phyloP scores from a whole-genome alignment of 2,888 invertebrate species.

The Tillus elongatus region DNA sequence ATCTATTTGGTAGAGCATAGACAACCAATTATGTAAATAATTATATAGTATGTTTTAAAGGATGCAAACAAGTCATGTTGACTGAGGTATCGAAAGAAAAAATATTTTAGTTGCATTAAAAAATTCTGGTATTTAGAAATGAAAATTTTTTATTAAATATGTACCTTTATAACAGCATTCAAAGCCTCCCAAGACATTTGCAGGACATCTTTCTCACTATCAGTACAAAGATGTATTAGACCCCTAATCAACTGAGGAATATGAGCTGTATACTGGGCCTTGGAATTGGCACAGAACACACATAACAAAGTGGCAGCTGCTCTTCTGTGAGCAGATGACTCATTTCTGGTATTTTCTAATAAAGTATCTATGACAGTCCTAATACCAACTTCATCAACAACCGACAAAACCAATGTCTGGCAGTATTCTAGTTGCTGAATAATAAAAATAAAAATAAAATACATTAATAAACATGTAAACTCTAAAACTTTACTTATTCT shows the following conservation, averaged over 20 bases:
- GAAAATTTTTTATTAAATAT: no score
- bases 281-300: conserved; percentile 82
- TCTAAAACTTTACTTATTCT: not conserved
- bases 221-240: conserved; percentile 75
- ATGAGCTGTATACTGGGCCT: conserved; percentile 79
- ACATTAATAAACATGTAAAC: not conserved
- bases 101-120: no score
- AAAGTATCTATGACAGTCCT: conserved; percentile 80
- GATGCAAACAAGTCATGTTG: no score
- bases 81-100: no score
- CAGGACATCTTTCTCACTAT: conserved; percentile 69
- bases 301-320: conserved; percentile 82
- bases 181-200: conserved; percentile 88
- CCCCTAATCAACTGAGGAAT: conserved; percentile 82
- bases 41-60: not conserved
- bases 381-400: conserved; percentile 79
- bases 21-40: not conserved
- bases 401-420: conserved; percentile 84
- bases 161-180: conserved; percentile 72
- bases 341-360: conserved; percentile 63
- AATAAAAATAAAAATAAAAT: conserved; percentile 1
- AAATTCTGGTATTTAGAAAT: no score
- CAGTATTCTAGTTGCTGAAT: conserved; percentile 79
- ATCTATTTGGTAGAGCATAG: no score
- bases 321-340: conserved; percentile 56